These are phyloP conservation scores for Dorcus parallelipipedus DNA, from an alignment of 2,888 invertebrate species.

Conservation along the genomic window DNA sequence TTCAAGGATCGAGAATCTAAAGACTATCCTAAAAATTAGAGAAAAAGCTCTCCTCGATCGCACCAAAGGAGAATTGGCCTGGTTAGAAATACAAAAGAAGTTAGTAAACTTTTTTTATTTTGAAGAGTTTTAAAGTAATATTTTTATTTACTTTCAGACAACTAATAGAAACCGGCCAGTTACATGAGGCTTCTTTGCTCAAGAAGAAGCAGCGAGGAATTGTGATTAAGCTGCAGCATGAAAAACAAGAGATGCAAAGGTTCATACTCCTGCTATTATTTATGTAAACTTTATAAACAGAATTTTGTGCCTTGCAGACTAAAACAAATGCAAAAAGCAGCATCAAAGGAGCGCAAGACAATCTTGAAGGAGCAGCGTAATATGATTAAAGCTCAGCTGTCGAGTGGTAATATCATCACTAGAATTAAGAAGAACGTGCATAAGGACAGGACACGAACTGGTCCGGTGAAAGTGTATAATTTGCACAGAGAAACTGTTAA, in stretches of 20 bases:
- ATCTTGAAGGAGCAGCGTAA: constrained; percentile 54
- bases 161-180: constrained; percentile 55
- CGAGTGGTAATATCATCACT: constrained; percentile 48
- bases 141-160: constrained; percentile 39
- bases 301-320: constrained; percentile 40
- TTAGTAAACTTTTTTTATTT: constrained; percentile 25
- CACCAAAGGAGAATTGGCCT: constrained; percentile 61
- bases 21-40: constrained; percentile 61
- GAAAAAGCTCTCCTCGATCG: constrained; percentile 66
- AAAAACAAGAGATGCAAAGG: constrained; percentile 66
- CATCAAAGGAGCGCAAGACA: constrained; percentile 53
- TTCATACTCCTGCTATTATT: constrained; percentile 26
- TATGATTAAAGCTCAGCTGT: constrained; percentile 54
- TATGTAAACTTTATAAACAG: not conserved
- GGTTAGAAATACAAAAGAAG: constrained; percentile 65
- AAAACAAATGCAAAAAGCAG: constrained; percentile 54
- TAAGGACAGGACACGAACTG: constrained; percentile 43
- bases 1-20: constrained; percentile 61
- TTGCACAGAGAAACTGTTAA: constrained; percentile 42
- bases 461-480: constrained; percentile 54
- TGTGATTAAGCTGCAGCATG: constrained; percentile 62
- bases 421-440: constrained; percentile 51
- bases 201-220: constrained; percentile 68
- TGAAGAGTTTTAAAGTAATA: not conserved
- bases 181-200: constrained; percentile 56